These are phyloP conservation scores for Gymnarchus niloticus DNA, from an alignment of 2,113 vertebrate genomes.

Conservation along the genomic window DNA sequence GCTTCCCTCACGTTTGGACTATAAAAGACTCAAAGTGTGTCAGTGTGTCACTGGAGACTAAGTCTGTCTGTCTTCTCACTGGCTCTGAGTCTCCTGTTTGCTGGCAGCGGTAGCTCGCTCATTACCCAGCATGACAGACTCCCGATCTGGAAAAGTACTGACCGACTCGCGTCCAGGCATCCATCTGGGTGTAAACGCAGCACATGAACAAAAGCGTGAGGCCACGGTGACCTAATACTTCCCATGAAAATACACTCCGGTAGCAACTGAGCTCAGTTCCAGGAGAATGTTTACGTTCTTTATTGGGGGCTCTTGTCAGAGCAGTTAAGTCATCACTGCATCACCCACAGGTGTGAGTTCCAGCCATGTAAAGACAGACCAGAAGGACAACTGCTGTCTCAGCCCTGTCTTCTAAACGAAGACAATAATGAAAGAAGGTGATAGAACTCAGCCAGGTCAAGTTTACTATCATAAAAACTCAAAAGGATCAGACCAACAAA, in stretches of 20 bases:
- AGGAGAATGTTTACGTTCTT: neutral
- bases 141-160: neutral
- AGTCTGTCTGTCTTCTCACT: neutral
- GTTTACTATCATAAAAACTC: neutral
- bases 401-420: neutral
- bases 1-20: neutral
- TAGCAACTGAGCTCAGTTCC: neutral
- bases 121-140: neutral
- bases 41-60: neutral
- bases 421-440: neutral
- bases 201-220: neutral
- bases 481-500: neutral
- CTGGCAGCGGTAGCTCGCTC: neutral
- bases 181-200: neutral
- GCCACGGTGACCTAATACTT: neutral
- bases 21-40: neutral
- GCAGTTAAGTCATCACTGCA: neutral
- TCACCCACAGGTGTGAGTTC: neutral
- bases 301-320: neutral
- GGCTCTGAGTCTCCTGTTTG: neutral
- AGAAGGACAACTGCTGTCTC: no score
- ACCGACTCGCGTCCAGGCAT: no score
- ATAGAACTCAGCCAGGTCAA: neutral
- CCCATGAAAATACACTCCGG: neutral
- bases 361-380: neutral